A percentile compares a stretch with the other conserved stretches of the same genome.
phyloP scores from a whole-genome alignment of 1,140 invertebrate genomes.

The Planococcus citri region DNA sequence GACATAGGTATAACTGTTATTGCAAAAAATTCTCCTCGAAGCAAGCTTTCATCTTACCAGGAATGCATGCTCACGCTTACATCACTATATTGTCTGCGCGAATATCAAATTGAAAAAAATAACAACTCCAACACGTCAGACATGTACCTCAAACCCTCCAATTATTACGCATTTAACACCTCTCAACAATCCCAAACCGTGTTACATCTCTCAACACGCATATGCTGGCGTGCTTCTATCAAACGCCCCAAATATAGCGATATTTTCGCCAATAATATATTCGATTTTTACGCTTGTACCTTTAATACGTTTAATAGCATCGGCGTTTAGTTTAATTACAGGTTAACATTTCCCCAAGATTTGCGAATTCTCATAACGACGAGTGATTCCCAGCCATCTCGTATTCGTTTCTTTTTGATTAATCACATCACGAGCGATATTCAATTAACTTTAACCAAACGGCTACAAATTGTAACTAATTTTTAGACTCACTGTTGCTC shows the following conservation, averaged over 20 bases:
- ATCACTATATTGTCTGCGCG: too few species aligned
- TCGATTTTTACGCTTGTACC: not conserved
- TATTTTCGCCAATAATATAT: not conserved
- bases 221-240: not conserved
- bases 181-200: not conserved
- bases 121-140: not conserved
- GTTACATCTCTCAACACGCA: constrained; percentile 1
- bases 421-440: not conserved
- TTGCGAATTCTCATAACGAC: not conserved
- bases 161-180: not conserved
- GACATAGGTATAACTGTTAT: too few species aligned
- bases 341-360: not conserved
- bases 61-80: not conserved
- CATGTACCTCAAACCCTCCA: not conserved
- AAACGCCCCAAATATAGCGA: not conserved
- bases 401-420: not conserved
- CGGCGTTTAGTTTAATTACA: not conserved
- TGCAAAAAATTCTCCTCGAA: too few species aligned
- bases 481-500: not conserved
- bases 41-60: too few species aligned
- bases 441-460: not conserved
- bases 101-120: not conserved
- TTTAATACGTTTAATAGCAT: not conserved
- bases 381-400: not conserved
- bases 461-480: not conserved